Percentiles rank a stretch among this genome's conserved stretches.
Evolutionary conservation across 2,888 invertebrate species (phyloP).

Genomic region (Epirrhoe tristata): DNA sequence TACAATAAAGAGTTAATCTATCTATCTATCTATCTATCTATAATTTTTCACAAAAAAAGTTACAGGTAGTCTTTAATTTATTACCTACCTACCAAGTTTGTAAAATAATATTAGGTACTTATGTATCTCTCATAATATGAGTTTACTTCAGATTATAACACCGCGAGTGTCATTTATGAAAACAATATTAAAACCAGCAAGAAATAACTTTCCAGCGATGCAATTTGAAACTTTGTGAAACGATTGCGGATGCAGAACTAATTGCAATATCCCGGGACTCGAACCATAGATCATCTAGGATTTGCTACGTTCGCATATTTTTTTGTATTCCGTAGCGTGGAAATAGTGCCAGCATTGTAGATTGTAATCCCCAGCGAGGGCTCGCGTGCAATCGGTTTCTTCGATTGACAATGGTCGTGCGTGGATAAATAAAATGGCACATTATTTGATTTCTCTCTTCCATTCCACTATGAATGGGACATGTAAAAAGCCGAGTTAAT

Average conservation of each 20-base stretch:
- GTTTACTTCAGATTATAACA: no score
- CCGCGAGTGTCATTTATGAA: no score
- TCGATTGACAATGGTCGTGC: constrained; percentile 1
- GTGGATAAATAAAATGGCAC: background rate
- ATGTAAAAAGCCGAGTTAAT: constrained; percentile 20
- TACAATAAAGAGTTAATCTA: no score
- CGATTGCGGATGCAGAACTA: constrained; percentile 22
- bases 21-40: no score
- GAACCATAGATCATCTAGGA: constrained; percentile 21
- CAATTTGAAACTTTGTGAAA: constrained; percentile 5
- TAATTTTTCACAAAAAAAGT: no score
- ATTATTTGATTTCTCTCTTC: background rate
- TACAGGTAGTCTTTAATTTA: no score
- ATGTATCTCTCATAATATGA: no score
- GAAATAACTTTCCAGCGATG: background rate
- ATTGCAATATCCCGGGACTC: constrained; percentile 28
- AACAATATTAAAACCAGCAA: background rate
- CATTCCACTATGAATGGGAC: background rate
- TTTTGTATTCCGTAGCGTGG: constrained; percentile 19
- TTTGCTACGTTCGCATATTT: constrained; percentile 18
- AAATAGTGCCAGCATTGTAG: constrained; percentile 8
- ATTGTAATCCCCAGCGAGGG: constrained; percentile 7
- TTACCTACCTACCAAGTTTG: no score
- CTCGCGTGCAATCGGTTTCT: background rate
- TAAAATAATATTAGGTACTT: no score